phyloP scores from a whole-genome alignment of 64 coral and sea anemone species.

The Platygyra sinensis region DNA sequence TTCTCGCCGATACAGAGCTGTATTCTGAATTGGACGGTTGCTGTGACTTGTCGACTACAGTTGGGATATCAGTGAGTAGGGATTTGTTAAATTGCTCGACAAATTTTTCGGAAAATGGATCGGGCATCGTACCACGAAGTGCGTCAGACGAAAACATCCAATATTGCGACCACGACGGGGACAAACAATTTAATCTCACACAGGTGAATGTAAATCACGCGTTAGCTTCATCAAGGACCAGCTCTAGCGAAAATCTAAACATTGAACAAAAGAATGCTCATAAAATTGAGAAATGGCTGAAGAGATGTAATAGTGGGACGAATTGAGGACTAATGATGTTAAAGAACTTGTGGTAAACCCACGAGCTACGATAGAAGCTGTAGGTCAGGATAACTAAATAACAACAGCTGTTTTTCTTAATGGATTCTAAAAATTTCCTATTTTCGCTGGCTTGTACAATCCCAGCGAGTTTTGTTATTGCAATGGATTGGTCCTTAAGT shows the following conservation, averaged over 20 bases:
- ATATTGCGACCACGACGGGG: constrained; percentile 57
- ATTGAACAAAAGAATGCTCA: constrained; percentile 63
- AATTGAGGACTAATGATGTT: neutral
- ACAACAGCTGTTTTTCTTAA: constrained; percentile 32
- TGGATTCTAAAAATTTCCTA: neutral
- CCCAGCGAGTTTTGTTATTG: neutral
- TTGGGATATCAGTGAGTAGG: constrained; percentile 79
- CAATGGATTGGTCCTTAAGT: neutral
- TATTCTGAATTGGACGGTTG: constrained; percentile 53
- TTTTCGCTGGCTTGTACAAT: neutral
- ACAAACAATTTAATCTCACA: constrained; percentile 55
- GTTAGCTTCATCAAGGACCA: constrained; percentile 45
- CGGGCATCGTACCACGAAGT: constrained; percentile 77
- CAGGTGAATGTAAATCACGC: constrained; percentile 82
- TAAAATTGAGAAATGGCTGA: constrained; percentile 88
- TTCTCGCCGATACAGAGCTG: constrained; percentile 67
- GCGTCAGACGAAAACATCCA: constrained; percentile 81
- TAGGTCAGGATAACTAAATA: neutral
- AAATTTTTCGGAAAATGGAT: constrained; percentile 70
- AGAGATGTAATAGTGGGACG: constrained; percentile 70
- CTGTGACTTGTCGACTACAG: constrained; percentile 61
- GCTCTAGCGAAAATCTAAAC: constrained; percentile 72
- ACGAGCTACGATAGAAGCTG: neutral
- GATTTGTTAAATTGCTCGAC: constrained; percentile 67
- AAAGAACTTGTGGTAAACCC: neutral